A percentile compares a stretch with the other conserved stretches of the same genome.
Evolutionary conservation across 2,888 invertebrate species (phyloP).

Genomic region (Ramazzottius varieornatus): DNA sequence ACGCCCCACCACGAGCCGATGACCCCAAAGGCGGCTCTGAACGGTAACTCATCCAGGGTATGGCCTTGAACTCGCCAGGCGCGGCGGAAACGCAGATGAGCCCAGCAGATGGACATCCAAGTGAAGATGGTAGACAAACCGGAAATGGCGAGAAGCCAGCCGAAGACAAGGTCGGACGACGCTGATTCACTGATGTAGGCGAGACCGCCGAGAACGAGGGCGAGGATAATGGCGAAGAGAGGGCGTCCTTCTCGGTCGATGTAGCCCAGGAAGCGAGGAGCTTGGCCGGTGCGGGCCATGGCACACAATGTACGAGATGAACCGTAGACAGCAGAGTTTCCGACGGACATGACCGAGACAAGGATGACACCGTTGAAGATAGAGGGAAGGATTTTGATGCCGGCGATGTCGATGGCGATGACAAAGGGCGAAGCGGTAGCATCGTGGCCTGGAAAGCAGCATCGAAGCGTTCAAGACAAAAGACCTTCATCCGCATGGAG

Average conservation of each 20-base stretch:
- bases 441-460: neutral
- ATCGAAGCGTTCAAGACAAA: neutral
- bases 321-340: constrained; percentile 4
- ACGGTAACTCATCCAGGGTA: constrained; percentile 4
- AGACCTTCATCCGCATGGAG: no score
- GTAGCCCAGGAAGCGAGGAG: constrained; percentile 4
- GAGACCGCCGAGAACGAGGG: neutral
- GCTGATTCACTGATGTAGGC: neutral
- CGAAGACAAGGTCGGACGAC: neutral
- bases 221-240: neutral
- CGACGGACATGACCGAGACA: neutral
- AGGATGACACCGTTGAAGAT: constrained; percentile 6
- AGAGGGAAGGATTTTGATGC: constrained; percentile 3
- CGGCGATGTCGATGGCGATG: constrained; percentile 5
- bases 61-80: constrained; percentile 5
- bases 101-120: constrained; percentile 3
- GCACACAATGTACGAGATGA: constrained; percentile 4
- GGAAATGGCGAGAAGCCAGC: constrained; percentile 5
- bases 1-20: neutral
- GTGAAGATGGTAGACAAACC: constrained; percentile 5
- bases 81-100: neutral
- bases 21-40: neutral
- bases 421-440: constrained; percentile 5
- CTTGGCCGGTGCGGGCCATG: constrained; percentile 4
- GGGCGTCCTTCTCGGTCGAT: constrained; percentile 5